phyloP scores from a whole-genome alignment of 2,888 invertebrate genomes.

The Megalurothrips usitatus region DNA sequence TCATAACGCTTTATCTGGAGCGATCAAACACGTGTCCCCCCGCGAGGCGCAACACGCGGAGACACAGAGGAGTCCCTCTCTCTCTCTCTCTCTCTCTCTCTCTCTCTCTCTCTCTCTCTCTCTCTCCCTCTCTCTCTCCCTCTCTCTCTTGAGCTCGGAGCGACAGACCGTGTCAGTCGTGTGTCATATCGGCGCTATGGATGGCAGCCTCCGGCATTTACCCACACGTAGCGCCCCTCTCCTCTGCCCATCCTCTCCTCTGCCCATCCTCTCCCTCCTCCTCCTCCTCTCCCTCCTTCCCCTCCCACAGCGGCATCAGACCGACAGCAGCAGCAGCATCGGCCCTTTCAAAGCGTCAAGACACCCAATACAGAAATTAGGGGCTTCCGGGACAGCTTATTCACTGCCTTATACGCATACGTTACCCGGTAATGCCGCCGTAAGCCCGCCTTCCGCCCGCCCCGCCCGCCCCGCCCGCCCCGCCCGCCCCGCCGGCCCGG shows the following conservation, averaged over 20 bases:
- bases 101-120: too few relatives aligned
- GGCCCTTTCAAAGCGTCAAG: background rate
- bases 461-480: background rate
- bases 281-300: background rate
- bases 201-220: background rate
- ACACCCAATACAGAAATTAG: background rate
- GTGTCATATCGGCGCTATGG: background rate
- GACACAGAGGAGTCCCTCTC: too few relatives aligned
- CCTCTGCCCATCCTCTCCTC: background rate
- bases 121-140: too few relatives aligned
- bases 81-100: too few relatives aligned
- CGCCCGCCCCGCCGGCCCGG: background rate
- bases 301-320: background rate
- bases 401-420: constrained; percentile 17
- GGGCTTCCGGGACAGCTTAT: constrained; percentile 21
- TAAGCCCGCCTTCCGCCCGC: constrained; percentile 9
- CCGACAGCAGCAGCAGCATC: background rate
- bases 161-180: background rate
- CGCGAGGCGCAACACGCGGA: background rate
- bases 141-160: too few relatives aligned
- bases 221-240: background rate
- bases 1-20: constrained; percentile 21
- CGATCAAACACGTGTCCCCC: constrained; percentile 22
- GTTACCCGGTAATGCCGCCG: background rate
- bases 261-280: background rate